Conservation (phyloP, 2,113 vertebrate species). For the Platichthys stellatus region DNA sequence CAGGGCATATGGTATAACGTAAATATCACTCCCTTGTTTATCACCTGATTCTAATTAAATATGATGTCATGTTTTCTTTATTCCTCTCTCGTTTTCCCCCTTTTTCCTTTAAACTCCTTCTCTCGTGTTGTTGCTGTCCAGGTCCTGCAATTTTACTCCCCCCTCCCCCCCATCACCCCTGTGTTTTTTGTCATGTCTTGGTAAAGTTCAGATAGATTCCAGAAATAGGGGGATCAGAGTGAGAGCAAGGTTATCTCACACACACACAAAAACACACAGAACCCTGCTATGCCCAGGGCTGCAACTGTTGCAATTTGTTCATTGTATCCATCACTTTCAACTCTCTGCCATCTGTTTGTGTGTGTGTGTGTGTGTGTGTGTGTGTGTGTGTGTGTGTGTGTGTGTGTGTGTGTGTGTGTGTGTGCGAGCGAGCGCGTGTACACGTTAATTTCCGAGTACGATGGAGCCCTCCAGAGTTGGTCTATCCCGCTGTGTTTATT, state of each 20-base stretch:
- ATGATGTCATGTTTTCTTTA: conserved; percentile 80
- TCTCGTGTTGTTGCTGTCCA: conserved; percentile 31
- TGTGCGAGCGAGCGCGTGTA: not conserved
- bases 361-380: conserved; percentile 14
- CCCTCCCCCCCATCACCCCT: not conserved
- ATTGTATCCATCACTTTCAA: conserved; percentile 67
- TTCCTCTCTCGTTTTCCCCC: conserved; percentile 49
- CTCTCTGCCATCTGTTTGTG: conserved; percentile 58
- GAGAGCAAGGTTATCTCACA: conserved; percentile 47
- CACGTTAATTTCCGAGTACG: conserved; percentile 53
- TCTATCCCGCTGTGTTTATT: conserved; percentile 65
- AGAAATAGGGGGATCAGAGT: conserved; percentile 53
- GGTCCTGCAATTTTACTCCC: conserved; percentile 29
- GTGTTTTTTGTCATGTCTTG: conserved; percentile 42
- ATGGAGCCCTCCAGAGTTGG: conserved; percentile 50
- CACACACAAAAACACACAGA: not conserved
- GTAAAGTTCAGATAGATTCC: conserved; percentile 51
- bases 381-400: conserved; percentile 15
- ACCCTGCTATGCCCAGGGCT: conserved; percentile 13
- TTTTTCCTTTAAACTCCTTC: conserved; percentile 36
- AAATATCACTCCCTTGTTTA: conserved; percentile 81
- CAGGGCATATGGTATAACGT: conserved; percentile 79
- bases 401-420: conserved; percentile 14
- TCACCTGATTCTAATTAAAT: conserved; percentile 85
- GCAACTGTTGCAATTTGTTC: conserved; percentile 59